Evolutionary conservation across 2,113 vertebrate species (phyloP), one percentile per base, ranked within the genome.

Genomic region (Lethenteron camtschaticum): DNA sequence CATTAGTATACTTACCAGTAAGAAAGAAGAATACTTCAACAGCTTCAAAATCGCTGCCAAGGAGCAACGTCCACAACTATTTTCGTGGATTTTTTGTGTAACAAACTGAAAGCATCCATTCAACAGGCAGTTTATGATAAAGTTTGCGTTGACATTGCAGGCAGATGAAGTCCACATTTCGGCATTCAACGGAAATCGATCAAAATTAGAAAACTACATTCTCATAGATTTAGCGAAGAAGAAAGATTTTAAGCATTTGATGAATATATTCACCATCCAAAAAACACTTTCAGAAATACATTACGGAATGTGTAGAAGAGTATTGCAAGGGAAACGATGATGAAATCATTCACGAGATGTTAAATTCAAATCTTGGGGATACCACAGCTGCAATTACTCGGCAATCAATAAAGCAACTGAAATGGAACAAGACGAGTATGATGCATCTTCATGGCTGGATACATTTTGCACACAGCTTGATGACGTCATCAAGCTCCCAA

Each of bases 141-240:
- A 20, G 20, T 20, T 20, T 20, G 20, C 2, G 1, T 20, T 72
- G 70, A 9, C 69, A 73, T 85, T 0, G 76, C 80, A 41, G 71
- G 18, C 5, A 75, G 79, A 81, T 86, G 74, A 68, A 2, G 72
- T 1, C 14, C 55, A 78, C 55, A 56, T 14, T 56, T 63, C 76
- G 9, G 77, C 77, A 12, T 85, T 87, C 74, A 69, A 0, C 9
- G 79, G 76, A 20, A 20, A 20, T 20, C 2, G 20, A 20, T 57
- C 73, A 59, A 78, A 77, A 24, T 74, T 86, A 66, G 85, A 86
- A 69, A 77, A 78, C 57, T 77, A 78, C 71, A 74, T 85, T 57
- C 75, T 86, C 68, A 79, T 58, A 57, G 76, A 74, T 24, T 73
- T 86, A 57, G 83, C 82, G 68, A 6, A 82, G 68, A 58, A 82